Percentiles rank a stretch among this genome's conserved stretches.
Conservation (phyloP, 1,140 invertebrate genomes). For the Heliconius hermathena region DNA sequence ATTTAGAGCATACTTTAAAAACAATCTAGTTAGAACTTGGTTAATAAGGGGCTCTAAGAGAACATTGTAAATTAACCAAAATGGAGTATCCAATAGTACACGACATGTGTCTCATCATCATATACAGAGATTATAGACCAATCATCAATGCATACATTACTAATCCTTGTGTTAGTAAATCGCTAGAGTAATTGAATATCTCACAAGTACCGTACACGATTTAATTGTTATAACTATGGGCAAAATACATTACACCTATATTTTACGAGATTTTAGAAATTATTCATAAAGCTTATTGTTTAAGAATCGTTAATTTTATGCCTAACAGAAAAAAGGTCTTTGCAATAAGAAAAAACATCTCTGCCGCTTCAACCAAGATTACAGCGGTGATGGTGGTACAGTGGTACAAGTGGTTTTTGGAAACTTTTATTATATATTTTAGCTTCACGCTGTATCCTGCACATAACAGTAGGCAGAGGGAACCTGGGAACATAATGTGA, state of each 20-base stretch:
- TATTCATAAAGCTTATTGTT: too few relatives aligned
- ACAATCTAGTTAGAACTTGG: background rate
- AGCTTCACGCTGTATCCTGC: too few relatives aligned
- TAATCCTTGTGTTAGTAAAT: constrained; percentile 1
- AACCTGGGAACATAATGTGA: too few relatives aligned
- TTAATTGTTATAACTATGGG: background rate
- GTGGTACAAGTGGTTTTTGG: background rate
- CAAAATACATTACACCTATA: too few relatives aligned
- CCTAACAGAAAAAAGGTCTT: background rate
- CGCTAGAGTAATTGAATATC: background rate
- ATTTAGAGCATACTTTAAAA: background rate
- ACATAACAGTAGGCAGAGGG: too few relatives aligned
- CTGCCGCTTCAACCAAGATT: too few relatives aligned
- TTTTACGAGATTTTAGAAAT: too few relatives aligned
- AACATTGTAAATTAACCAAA: background rate
- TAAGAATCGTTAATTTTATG: background rate
- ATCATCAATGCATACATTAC: constrained; percentile 1
- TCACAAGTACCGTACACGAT: background rate
- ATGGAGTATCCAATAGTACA: background rate
- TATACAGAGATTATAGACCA: background rate
- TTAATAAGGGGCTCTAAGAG: background rate
- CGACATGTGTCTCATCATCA: background rate
- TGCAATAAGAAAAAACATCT: background rate
- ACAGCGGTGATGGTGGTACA: too few relatives aligned
- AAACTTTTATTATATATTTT: background rate